Evolutionary conservation across 1,140 invertebrate species (phyloP).

Genomic region (Drosophila sp.): DNA sequence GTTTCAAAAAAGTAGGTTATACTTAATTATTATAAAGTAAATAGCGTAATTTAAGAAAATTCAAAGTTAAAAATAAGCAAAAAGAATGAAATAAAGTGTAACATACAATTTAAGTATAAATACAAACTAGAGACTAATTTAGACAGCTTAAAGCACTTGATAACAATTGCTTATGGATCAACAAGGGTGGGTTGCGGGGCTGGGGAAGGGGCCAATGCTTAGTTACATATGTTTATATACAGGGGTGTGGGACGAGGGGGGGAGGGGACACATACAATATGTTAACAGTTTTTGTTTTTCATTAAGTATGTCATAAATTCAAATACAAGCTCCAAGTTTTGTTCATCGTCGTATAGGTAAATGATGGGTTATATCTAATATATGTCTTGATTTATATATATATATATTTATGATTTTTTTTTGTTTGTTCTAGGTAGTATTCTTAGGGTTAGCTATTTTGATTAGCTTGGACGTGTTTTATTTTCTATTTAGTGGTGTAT

Average conservation of each 20-base stretch:
- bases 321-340: slow-evolving; percentile 74
- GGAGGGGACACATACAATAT: slow-evolving; percentile 37
- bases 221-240: slow-evolving; percentile 35
- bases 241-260: slow-evolving; percentile 6
- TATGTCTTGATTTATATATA: slow-evolving; percentile 27
- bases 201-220: background rate
- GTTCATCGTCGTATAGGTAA: slow-evolving; percentile 38
- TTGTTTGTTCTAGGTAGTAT: slow-evolving; percentile 7
- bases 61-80: slow-evolving; percentile 15
- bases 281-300: slow-evolving; percentile 61
- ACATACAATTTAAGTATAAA: slow-evolving; percentile 6
- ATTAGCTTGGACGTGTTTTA: slow-evolving; percentile 62
- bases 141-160: slow-evolving; percentile 70
- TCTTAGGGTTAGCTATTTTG: slow-evolving; percentile 45
- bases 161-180: slow-evolving; percentile 72
- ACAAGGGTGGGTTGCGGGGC: slow-evolving; percentile 6
- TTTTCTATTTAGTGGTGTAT: slow-evolving; percentile 36
- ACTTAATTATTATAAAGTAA: slow-evolving; percentile 11
- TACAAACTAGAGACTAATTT: slow-evolving; percentile 54
- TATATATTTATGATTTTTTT: slow-evolving; percentile 20
- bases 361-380: slow-evolving; percentile 56
- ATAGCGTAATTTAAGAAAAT: slow-evolving; percentile 7
- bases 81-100: slow-evolving; percentile 24
- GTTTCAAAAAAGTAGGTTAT: slow-evolving; percentile 6
- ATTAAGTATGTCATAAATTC: slow-evolving; percentile 59